Conservation (phyloP, 2,888 invertebrate species). For the Ectemnius continuus region DNA sequence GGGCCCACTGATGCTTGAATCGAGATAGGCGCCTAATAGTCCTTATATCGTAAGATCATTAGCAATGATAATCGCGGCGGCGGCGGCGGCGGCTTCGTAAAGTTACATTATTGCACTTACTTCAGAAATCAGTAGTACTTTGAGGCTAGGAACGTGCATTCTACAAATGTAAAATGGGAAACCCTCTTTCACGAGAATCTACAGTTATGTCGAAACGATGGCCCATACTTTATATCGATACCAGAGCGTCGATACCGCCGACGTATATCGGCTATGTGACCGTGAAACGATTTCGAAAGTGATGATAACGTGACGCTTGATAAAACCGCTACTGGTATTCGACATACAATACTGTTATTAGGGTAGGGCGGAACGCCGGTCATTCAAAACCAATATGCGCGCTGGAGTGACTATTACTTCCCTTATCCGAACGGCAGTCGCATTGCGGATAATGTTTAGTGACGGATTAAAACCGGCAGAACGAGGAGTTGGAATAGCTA, state of each 20-base stretch:
- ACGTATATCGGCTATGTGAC: conserved; percentile 22
- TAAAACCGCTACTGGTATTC: conserved; percentile 11
- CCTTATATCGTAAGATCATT: conserved; percentile 31
- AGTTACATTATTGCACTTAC: too few relatives aligned
- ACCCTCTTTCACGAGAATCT: too few relatives aligned
- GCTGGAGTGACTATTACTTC: too few relatives aligned
- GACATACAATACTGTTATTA: background rate
- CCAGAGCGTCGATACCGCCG: background rate
- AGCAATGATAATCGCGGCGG: too few relatives aligned
- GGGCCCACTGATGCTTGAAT: conserved; percentile 9
- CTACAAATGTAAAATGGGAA: too few relatives aligned
- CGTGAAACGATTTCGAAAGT: conserved; percentile 49
- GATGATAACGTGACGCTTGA: background rate
- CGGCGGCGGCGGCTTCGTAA: too few relatives aligned
- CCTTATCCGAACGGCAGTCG: conserved; percentile 17
- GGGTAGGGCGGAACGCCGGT: background rate
- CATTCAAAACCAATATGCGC: background rate
- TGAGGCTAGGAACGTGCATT: too few relatives aligned
- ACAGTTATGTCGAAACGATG: too few relatives aligned
- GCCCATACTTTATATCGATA: too few relatives aligned
- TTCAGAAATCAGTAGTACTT: background rate
- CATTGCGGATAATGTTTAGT: conserved; percentile 28
- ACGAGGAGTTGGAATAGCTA: background rate
- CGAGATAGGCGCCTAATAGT: background rate
- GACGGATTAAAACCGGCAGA: conserved; percentile 7